A percentile compares a stretch with the other conserved stretches of the same genome.
Evolutionary conservation across 1,140 invertebrate genomes (phyloP).

Genomic region (Drosophila arawakana): DNA sequence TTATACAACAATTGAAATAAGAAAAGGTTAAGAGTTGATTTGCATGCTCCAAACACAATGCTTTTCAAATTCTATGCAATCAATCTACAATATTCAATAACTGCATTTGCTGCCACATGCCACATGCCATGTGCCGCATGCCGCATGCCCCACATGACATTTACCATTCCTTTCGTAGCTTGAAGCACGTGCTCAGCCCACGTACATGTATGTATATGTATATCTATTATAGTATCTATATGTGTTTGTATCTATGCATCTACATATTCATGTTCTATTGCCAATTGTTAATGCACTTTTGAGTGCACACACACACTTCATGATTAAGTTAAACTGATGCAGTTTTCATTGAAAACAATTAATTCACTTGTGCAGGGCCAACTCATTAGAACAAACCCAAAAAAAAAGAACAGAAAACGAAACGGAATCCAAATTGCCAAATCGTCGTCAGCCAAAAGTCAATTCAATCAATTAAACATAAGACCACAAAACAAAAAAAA

Average conservation of each 20-base stretch:
- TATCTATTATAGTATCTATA: too few species aligned
- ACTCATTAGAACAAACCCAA: slow-evolving; percentile 19
- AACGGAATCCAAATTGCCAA: slow-evolving; percentile 5
- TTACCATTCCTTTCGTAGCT: slow-evolving; percentile 14
- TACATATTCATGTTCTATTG: slow-evolving; percentile 6
- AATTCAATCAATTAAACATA: slow-evolving; percentile 26
- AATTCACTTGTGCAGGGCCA: slow-evolving; percentile 8
- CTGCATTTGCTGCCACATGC: background rate
- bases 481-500: slow-evolving; percentile 6
- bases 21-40: slow-evolving; percentile 16
- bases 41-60: background rate
- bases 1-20: background rate
- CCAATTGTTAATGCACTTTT: slow-evolving; percentile 34
- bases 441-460: slow-evolving; percentile 13
- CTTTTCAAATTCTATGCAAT: background rate
- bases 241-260: background rate
- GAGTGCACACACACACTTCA: slow-evolving; percentile 10
- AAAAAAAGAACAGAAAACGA: background rate
- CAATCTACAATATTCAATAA: background rate
- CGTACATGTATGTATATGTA: background rate
- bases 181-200: slow-evolving; percentile 18
- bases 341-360: slow-evolving; percentile 14
- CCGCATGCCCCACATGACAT: background rate
- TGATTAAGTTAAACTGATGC: slow-evolving; percentile 7
- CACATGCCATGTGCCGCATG: background rate